These are phyloP conservation scores for Neoarius graeffei DNA, from an alignment of 2,113 vertebrate genomes.

Conservation along the genomic window DNA sequence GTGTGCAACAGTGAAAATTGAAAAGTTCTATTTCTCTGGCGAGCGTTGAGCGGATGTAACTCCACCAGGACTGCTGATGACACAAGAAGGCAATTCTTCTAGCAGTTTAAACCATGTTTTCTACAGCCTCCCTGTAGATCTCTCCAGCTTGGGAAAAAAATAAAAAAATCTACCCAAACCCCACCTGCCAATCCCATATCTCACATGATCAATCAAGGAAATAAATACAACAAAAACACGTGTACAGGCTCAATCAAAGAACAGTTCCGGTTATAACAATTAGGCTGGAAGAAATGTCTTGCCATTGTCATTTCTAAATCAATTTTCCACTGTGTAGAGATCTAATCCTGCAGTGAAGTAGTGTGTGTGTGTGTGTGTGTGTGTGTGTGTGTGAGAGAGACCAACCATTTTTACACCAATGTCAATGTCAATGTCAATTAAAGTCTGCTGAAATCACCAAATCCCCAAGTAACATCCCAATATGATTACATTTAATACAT, in stretches of 20 bases:
- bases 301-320: conserved; percentile 50
- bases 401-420: background rate
- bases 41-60: conserved; percentile 38
- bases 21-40: conserved; percentile 43
- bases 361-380: conserved; percentile 6
- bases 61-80: conserved; percentile 49
- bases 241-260: background rate
- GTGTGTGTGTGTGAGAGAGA: conserved; percentile 5
- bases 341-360: conserved; percentile 38
- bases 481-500: conserved; percentile 27
- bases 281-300: conserved; percentile 32
- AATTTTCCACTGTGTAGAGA: conserved; percentile 53
- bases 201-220: background rate
- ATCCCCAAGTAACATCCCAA: background rate
- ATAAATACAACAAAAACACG: conserved; percentile 21
- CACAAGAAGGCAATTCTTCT: conserved; percentile 53
- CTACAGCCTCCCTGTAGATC: conserved; percentile 41
- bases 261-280: conserved; percentile 49
- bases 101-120: conserved; percentile 56
- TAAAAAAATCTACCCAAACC: background rate
- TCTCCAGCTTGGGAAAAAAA: conserved; percentile 29
- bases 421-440: conserved; percentile 44
- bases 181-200: background rate
- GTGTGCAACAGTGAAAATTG: conserved; percentile 49
- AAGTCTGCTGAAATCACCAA: conserved; percentile 16